phyloP scores from a whole-genome alignment of 2,797 vertebrate genomes.

The Petrocephalus sullivani region DNA sequence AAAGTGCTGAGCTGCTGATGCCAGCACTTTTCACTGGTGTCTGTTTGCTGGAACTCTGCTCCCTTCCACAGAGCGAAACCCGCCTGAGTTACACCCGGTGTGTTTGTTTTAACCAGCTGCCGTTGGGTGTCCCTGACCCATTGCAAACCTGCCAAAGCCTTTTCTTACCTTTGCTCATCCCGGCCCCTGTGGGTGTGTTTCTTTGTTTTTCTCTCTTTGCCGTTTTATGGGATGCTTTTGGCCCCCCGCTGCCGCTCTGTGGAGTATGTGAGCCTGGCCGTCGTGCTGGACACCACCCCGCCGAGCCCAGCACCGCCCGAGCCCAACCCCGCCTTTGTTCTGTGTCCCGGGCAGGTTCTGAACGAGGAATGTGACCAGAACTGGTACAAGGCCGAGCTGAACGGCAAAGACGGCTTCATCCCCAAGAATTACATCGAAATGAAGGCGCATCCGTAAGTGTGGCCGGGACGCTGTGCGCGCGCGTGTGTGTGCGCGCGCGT shows the following conservation, averaged over 20 bases:
- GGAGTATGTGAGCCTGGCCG: neutral
- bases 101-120: neutral
- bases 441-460: conserved; percentile 97
- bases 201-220: neutral
- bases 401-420: conserved; percentile 96
- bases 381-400: conserved; percentile 98
- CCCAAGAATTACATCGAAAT: conserved; percentile 99
- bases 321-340: neutral
- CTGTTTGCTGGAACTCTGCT: neutral
- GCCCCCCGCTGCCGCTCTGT: no score
- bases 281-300: no score
- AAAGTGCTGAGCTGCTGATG: neutral
- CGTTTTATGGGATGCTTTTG: neutral
- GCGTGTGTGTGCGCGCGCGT: neutral
- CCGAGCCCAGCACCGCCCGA: neutral
- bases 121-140: neutral
- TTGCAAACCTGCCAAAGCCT: neutral
- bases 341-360: conserved; percentile 74
- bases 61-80: neutral
- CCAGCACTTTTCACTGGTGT: neutral
- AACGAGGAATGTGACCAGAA: conserved; percentile 99
- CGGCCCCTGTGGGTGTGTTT: neutral
- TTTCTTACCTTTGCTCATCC: neutral
- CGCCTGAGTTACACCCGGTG: neutral
- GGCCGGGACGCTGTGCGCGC: neutral